Base-by-base conservation (phyloP, 2,797 vertebrate genomes). In the Alca torda region DNA sequence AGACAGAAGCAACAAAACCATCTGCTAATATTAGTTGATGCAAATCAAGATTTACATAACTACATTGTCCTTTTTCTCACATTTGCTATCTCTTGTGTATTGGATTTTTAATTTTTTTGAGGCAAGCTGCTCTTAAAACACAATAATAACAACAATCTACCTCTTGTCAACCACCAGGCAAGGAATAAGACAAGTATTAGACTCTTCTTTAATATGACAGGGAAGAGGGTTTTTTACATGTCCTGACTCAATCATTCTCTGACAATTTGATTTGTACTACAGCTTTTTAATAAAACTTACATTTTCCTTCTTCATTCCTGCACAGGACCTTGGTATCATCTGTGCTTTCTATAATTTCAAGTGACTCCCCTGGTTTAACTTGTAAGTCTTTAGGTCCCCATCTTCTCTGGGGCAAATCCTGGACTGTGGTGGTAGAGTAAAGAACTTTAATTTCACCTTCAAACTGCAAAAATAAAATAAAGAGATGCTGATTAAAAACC, bases 241-340 rank as follows among this genome's bases (percentile, higher is more conserved):
- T 39, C 24, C 54, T 41, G 26, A n/a, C 21, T 73, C 16, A 64
- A 41, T 9, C 9, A 50, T 45, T 69, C 20, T 45, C 16, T 83
- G 45, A 26, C 3, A 70, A 54, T 54, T 61, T 46, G 3, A 45
- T 78, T 54, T 53, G 11, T 68, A 35, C 18, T 51, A 35, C 9
- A 63, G 7, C 6, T 83, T 70, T 83, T 43, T 35, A 98, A 41
- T 48, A 67, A 51, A 61, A 91, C 99, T 99, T 98, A 99, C 99
- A 99, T 97, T 99, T 99, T 37, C 99, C 99, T 16, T 99, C 99
- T 39, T 98, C 98, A 5, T 99, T 99, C 81, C 99, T 98, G 96
- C 99, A 99, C 91, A 99, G 98, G 61, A 99, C 95, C 94, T 99
- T 99, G 67, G 97, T 98, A 19, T 99, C 98, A 26, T 98, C 98